These are phyloP conservation scores for Drosophila prostipennis DNA, from an alignment of 2,888 invertebrate genomes.

Conservation along the genomic window DNA sequence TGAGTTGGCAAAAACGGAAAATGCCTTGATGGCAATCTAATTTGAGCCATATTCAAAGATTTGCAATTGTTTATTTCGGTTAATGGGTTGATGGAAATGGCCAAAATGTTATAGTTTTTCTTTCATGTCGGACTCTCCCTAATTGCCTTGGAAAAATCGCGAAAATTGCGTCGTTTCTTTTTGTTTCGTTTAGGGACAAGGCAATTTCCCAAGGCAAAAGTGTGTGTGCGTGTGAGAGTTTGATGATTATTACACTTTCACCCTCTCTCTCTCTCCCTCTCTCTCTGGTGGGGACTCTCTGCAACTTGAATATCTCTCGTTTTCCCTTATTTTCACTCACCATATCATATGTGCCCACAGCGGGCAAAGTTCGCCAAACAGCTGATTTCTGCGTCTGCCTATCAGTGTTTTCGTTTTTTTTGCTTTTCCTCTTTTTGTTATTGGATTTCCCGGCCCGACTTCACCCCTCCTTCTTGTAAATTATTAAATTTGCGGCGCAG, in stretches of 20 bases:
- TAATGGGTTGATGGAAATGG: constrained; percentile 20
- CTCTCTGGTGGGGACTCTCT: background rate
- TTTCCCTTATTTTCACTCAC: background rate
- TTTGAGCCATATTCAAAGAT: background rate
- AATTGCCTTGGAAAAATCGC: constrained; percentile 29
- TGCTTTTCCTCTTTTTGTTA: constrained; percentile 40
- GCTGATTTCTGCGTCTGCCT: constrained; percentile 63
- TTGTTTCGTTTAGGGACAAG: constrained; percentile 20
- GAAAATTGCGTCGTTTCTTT: constrained; percentile 36
- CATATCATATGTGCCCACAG: constrained; percentile 21
- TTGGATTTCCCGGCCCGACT: constrained; percentile 35
- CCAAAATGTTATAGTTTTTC: constrained; percentile 20
- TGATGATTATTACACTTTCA: constrained; percentile 28
- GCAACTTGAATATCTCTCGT: background rate
- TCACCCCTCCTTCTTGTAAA: constrained; percentile 21
- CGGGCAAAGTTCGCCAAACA: constrained; percentile 48
- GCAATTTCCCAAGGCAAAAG: constrained; percentile 20
- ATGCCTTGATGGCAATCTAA: background rate
- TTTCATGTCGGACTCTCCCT: constrained; percentile 6
- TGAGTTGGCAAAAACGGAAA: background rate
- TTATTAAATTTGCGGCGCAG: constrained; percentile 63
- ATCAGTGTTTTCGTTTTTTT: constrained; percentile 28
- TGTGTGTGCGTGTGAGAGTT: constrained; percentile 17
- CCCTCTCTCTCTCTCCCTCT: constrained; percentile 16
- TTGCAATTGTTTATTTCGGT: constrained; percentile 11